Evolutionary conservation across 30 jellyfish, hydroid and myxozoan genomes (phyloP).

Genomic region (Aurelia aurita complex sp. Pacific): DNA sequence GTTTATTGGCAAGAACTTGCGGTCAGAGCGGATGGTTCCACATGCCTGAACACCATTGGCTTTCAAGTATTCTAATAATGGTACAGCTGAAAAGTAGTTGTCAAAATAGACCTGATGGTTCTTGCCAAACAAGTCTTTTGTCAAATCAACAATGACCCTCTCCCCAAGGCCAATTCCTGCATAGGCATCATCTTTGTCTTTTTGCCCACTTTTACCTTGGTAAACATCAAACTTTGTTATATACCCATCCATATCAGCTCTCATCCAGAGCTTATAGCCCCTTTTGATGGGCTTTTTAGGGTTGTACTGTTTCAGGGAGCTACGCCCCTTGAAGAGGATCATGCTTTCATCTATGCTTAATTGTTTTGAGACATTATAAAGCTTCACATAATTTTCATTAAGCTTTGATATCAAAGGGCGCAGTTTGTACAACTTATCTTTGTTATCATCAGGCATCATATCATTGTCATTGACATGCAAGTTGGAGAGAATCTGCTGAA

Average conservation of each 20-base stretch:
- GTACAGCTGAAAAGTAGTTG: slow-evolving; percentile 55
- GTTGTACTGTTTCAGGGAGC: slow-evolving; percentile 8
- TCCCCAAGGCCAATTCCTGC: slow-evolving; percentile 36
- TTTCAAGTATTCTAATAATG: slow-evolving; percentile 46
- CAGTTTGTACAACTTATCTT: slow-evolving; percentile 36
- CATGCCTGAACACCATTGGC: background rate
- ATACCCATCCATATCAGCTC: slow-evolving; percentile 86
- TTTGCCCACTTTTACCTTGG: slow-evolving; percentile 66
- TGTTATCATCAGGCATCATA: background rate
- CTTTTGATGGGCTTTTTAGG: slow-evolving; percentile 81
- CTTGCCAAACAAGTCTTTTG: slow-evolving; percentile 52
- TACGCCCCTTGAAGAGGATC: slow-evolving; percentile 79
- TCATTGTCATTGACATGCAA: slow-evolving; percentile 30
- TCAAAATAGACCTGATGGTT: slow-evolving; percentile 63
- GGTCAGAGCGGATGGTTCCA: slow-evolving; percentile 57
- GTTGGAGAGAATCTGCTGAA: slow-evolving; percentile 5
- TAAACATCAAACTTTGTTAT: slow-evolving; percentile 61
- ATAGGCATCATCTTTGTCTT: slow-evolving; percentile 6
- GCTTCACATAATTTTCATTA: slow-evolving; percentile 50
- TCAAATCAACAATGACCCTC: slow-evolving; percentile 41
- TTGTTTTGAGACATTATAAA: slow-evolving; percentile 50
- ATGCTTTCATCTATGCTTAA: slow-evolving; percentile 82
- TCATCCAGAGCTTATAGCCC: slow-evolving; percentile 84
- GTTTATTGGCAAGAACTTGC: slow-evolving; percentile 37
- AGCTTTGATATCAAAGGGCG: slow-evolving; percentile 64